A percentile compares a stretch with the other conserved stretches of the same genome.
Evolutionary conservation across 1,140 invertebrate genomes (phyloP).

Genomic region (Diorhabda elongata): DNA sequence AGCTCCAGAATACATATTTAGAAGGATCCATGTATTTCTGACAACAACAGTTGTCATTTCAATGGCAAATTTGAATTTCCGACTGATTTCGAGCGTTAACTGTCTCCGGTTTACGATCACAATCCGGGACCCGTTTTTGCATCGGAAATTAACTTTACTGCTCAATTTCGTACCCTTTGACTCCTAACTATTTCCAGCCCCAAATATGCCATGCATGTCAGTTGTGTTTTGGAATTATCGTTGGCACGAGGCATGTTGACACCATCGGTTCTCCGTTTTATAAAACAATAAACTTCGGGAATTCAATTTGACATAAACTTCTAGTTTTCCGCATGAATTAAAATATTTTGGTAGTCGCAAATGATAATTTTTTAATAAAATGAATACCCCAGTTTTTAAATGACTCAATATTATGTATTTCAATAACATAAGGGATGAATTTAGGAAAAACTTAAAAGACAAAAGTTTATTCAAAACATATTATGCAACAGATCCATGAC

Average conservation of each 20-base stretch:
- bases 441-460: too few species aligned
- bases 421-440: too few species aligned
- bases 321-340: too few species aligned
- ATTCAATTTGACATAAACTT: background rate
- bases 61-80: slow-evolving; percentile 14
- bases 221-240: slow-evolving; percentile 3
- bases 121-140: background rate
- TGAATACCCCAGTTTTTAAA: too few species aligned
- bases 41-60: slow-evolving; percentile 5
- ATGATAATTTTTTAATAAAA: too few species aligned
- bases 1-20: too few species aligned
- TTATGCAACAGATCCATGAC: too few species aligned
- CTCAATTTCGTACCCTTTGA: slow-evolving; percentile 10
- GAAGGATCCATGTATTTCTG: background rate
- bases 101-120: slow-evolving; percentile 9
- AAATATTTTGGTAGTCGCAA: too few species aligned
- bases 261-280: background rate
- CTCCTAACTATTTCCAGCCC: slow-evolving; percentile 9
- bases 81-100: slow-evolving; percentile 13
- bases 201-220: slow-evolving; percentile 5
- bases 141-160: slow-evolving; percentile 13
- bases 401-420: too few species aligned
- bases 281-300: background rate
- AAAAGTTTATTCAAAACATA: too few species aligned
- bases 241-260: background rate